phyloP scores from a whole-genome alignment of 1,140 invertebrate species.

The Bombus pascuorum region DNA sequence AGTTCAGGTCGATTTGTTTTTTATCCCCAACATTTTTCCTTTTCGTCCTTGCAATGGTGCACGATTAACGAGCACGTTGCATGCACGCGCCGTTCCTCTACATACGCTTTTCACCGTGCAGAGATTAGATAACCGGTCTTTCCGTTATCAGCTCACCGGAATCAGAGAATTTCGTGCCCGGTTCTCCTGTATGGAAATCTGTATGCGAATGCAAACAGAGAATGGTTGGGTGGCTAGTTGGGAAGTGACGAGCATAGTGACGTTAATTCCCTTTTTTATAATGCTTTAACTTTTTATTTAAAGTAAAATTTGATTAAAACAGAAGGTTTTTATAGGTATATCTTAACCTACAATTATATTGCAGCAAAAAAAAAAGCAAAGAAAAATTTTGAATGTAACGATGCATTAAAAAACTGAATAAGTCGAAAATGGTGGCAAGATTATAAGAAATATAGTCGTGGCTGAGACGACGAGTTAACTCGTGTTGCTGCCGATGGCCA shows the following conservation, averaged over 20 bases:
- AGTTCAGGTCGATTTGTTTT: neutral
- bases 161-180: conserved; percentile 7
- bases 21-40: no score
- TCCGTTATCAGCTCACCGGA: neutral
- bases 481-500: no score
- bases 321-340: no score
- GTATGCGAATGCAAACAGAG: neutral
- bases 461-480: no score
- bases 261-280: neutral
- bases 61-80: conserved; percentile 45
- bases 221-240: neutral
- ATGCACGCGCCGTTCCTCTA: conserved; percentile 12
- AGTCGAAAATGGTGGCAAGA: no score
- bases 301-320: no score
- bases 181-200: neutral
- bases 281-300: no score
- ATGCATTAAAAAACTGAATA: no score
- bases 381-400: no score
- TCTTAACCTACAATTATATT: no score
- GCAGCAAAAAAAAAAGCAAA: no score
- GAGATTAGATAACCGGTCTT: conserved; percentile 43
- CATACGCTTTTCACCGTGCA: neutral
- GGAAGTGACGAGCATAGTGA: neutral
- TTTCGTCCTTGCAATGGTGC: neutral
- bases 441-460: no score